A percentile compares a stretch with the other conserved stretches of the same genome.
Evolutionary conservation across 2,113 vertebrate genomes (phyloP).

Genomic region (Sisor rabdophorus): DNA sequence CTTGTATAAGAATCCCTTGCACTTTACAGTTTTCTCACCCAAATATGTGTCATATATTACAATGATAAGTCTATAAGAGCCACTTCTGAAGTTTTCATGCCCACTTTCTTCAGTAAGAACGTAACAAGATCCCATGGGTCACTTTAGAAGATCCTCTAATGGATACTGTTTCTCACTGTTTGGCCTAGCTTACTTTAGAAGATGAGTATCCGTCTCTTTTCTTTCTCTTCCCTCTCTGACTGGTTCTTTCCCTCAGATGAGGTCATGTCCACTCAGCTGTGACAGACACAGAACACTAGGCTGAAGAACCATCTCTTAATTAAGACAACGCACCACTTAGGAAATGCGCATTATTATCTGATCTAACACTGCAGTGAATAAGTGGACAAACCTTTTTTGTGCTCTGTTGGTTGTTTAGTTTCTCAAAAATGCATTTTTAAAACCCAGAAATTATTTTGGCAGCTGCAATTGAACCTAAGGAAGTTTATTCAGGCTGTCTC

Average conservation of each 20-base stretch:
- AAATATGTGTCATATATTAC: neutral
- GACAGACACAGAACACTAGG: constrained; percentile 67
- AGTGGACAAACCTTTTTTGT: constrained; percentile 49
- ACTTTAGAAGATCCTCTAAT: constrained; percentile 40
- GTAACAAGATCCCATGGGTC: constrained; percentile 44
- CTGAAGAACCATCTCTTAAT: constrained; percentile 70
- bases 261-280: constrained; percentile 64
- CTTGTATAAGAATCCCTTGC: neutral
- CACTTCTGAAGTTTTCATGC: neutral
- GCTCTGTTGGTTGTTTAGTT: neutral
- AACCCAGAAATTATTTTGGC: neutral
- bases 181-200: constrained; percentile 45
- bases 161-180: constrained; percentile 46
- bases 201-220: constrained; percentile 37
- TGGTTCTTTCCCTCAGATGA: constrained; percentile 53
- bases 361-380: constrained; percentile 55
- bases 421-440: neutral
- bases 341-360: constrained; percentile 50
- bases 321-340: constrained; percentile 62
- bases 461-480: neutral
- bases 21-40: neutral
- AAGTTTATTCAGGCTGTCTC: neutral
- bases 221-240: constrained; percentile 21
- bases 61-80: neutral
- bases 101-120: constrained; percentile 18